These are phyloP conservation scores for Bolinopsis microptera DNA, from an alignment of 37 sponge, comb jelly and placozoan genomes.

Conservation along the genomic window DNA sequence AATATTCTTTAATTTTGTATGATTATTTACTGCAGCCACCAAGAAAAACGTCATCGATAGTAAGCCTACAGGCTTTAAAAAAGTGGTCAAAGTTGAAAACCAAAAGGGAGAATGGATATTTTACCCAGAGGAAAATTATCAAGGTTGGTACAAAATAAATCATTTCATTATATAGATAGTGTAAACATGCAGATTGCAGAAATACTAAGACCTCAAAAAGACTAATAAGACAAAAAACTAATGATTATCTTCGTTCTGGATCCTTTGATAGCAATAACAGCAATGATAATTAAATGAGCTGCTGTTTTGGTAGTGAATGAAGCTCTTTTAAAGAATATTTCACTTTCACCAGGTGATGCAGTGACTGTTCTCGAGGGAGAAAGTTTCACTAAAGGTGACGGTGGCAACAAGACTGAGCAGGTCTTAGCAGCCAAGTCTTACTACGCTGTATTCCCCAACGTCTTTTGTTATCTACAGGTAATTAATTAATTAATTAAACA, in stretches of 20 bases:
- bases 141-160: not conserved
- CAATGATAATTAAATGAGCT: too few relatives aligned
- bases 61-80: conserved; percentile 10
- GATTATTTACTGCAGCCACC: too few relatives aligned
- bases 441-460: conserved; percentile 46
- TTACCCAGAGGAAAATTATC: not conserved
- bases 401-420: not conserved
- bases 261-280: too few relatives aligned
- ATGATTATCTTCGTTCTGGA: too few relatives aligned
- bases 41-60: conserved; percentile 33
- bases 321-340: not conserved
- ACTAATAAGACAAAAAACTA: too few relatives aligned
- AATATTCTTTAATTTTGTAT: too few relatives aligned
- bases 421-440: conserved; percentile 43
- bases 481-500: too few relatives aligned
- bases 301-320: too few relatives aligned
- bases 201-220: too few relatives aligned
- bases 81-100: not conserved
- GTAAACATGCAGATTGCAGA: too few relatives aligned
- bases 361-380: not conserved
- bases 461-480: conserved; percentile 40
- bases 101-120: conserved; percentile 37
- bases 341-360: conserved; percentile 8
- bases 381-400: not conserved
- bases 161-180: too few relatives aligned